Conservation (phyloP, 2,888 invertebrate genomes). For the Prosapia bicincta region DNA sequence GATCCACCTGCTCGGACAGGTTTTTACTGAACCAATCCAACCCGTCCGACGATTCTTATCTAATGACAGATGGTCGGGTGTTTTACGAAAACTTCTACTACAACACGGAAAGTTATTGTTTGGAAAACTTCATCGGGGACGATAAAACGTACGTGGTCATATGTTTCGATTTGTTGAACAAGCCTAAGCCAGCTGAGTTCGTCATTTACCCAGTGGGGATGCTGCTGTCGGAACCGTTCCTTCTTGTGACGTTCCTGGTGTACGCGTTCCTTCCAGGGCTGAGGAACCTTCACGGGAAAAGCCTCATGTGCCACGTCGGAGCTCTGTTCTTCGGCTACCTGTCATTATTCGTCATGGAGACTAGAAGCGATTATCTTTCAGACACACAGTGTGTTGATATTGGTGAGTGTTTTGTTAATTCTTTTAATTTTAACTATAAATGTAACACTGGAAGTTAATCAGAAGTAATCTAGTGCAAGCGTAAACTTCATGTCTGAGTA, state of each 20-base stretch:
- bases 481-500: too few species aligned
- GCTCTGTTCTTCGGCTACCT: constrained; percentile 40
- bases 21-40: too few species aligned
- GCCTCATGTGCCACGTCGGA: constrained; percentile 42
- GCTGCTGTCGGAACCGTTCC: constrained; percentile 54
- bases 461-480: too few species aligned
- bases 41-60: neutral
- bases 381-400: too few species aligned
- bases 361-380: too few species aligned
- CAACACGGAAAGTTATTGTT: constrained; percentile 16
- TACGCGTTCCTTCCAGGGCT: constrained; percentile 53
- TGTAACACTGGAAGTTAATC: too few species aligned
- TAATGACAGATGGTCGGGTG: constrained; percentile 4
- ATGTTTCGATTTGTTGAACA: constrained; percentile 29
- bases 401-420: too few species aligned
- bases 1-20: too few species aligned
- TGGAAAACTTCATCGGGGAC: constrained; percentile 11
- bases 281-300: constrained; percentile 47
- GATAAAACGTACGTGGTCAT: constrained; percentile 20
- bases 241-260: constrained; percentile 51
- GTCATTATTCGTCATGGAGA: too few species aligned
- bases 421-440: too few species aligned
- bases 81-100: neutral
- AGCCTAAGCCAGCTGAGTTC: constrained; percentile 15
- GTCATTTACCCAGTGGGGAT: constrained; percentile 44